Percentiles rank a stretch among this genome's conserved stretches.
Evolutionary conservation across 1,140 invertebrate genomes (phyloP).

Genomic region (Protaetia brevitarsis): DNA sequence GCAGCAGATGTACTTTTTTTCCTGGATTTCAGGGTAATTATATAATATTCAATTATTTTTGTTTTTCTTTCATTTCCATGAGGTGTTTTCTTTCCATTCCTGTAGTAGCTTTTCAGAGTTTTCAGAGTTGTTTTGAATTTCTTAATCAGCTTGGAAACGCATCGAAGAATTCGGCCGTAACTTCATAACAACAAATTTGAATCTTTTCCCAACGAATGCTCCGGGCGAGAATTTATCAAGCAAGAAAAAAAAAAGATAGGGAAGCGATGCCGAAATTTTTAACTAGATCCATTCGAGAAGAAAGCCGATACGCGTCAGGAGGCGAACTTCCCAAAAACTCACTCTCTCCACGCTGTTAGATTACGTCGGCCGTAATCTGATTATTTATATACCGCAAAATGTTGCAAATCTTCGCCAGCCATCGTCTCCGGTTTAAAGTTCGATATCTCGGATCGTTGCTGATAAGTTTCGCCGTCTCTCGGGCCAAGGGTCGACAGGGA

Average conservation of each 20-base stretch:
- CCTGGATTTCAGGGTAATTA: too few species aligned
- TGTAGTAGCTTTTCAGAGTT: background rate
- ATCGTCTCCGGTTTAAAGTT: background rate
- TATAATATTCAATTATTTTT: too few species aligned
- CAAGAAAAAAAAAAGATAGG: background rate
- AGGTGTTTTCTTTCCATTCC: too few species aligned
- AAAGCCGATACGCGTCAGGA: slow-evolving; percentile 7
- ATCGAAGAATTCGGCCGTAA: background rate
- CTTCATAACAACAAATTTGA: slow-evolving; percentile 13
- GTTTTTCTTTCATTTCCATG: too few species aligned
- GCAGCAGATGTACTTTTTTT: too few species aligned
- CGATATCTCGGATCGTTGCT: slow-evolving; percentile 1
- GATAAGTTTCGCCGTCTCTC: background rate
- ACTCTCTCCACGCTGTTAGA: background rate
- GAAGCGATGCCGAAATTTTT: slow-evolving; percentile 15
- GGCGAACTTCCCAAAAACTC: background rate
- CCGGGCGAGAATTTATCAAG: background rate
- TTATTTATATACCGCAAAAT: slow-evolving; percentile 17
- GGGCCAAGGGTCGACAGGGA: background rate
- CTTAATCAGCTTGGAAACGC: background rate
- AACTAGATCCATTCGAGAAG: slow-evolving; percentile 12
- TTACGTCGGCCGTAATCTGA: slow-evolving; percentile 8
- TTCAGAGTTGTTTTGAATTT: background rate
- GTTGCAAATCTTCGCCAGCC: slow-evolving; percentile 7
- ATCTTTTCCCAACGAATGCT: background rate